Percentiles rank a stretch among this genome's conserved stretches.
phyloP scores from a whole-genome alignment of 2,888 invertebrate genomes.

The Rotaria socialis region DNA sequence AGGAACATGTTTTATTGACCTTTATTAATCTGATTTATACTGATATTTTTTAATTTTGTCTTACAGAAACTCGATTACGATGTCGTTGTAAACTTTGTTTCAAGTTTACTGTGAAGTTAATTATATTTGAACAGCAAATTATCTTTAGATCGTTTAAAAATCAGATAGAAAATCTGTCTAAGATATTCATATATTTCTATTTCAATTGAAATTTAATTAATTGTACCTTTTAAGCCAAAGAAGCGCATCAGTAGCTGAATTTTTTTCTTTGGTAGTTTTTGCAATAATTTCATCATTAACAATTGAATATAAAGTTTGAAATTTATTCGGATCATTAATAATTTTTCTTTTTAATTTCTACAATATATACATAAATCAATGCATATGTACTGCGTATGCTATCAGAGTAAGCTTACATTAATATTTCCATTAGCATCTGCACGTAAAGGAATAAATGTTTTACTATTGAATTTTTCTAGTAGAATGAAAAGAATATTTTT shows the following conservation, averaged over 20 bases:
- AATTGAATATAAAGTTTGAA: slow-evolving; percentile 52
- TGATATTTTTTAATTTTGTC: too few relatives aligned
- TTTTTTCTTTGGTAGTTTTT: slow-evolving; percentile 39
- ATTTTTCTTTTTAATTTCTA: slow-evolving; percentile 59
- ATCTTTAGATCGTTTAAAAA: too few relatives aligned
- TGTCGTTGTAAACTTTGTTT: too few relatives aligned
- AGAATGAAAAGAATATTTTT: slow-evolving; percentile 49
- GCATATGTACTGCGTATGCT: too few relatives aligned
- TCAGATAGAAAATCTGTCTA: too few relatives aligned
- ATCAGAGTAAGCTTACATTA: slow-evolving; percentile 51
- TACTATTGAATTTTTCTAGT: slow-evolving; percentile 57
- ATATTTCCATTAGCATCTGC: slow-evolving; percentile 59
- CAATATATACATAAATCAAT: slow-evolving; percentile 46
- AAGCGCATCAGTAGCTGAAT: slow-evolving; percentile 46
- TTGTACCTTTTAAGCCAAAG: slow-evolving; percentile 44
- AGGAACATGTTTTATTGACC: too few relatives aligned
- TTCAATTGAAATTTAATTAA: background rate
- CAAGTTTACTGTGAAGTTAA: too few relatives aligned
- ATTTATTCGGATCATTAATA: slow-evolving; percentile 51
- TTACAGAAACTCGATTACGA: too few relatives aligned
- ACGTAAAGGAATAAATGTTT: slow-evolving; percentile 59
- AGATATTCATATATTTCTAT: too few relatives aligned
- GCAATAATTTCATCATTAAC: slow-evolving; percentile 38
- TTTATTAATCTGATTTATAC: too few relatives aligned
- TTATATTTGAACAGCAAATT: too few relatives aligned